These are phyloP conservation scores for Etheostoma perlongum DNA, from an alignment of 2,797 vertebrate genomes.

Conservation along the genomic window DNA sequence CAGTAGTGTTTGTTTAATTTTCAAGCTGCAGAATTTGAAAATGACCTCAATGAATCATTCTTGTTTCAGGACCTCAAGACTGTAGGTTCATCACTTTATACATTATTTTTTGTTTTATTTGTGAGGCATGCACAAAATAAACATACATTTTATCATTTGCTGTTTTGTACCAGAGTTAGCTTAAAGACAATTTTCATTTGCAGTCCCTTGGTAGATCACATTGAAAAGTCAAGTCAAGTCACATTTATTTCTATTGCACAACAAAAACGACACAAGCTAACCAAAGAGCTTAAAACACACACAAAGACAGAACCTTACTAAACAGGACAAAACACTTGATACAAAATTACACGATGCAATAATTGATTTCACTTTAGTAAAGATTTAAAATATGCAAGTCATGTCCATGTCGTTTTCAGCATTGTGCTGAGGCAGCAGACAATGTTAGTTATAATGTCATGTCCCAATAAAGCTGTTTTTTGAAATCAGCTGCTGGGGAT, in stretches of 20 bases:
- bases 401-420: not conserved
- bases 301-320: not conserved
- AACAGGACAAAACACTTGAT: not conserved
- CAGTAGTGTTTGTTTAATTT: not conserved
- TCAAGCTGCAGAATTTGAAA: slow-evolving; percentile 3
- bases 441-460: not conserved
- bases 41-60: not conserved
- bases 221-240: no score
- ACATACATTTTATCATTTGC: not conserved
- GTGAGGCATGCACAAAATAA: not conserved
- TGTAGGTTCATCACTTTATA: not conserved
- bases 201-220: not conserved
- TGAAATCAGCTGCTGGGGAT: not conserved
- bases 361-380: not conserved
- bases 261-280: no score
- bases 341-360: not conserved
- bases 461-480: not conserved
- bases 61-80: not conserved
- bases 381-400: not conserved
- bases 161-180: not conserved
- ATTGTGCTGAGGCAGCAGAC: not conserved
- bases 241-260: no score
- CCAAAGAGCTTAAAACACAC: not conserved
- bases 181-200: not conserved
- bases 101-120: not conserved